These are phyloP conservation scores for Cantharis rufa DNA, from an alignment of 2,888 invertebrate genomes.

Conservation along the genomic window DNA sequence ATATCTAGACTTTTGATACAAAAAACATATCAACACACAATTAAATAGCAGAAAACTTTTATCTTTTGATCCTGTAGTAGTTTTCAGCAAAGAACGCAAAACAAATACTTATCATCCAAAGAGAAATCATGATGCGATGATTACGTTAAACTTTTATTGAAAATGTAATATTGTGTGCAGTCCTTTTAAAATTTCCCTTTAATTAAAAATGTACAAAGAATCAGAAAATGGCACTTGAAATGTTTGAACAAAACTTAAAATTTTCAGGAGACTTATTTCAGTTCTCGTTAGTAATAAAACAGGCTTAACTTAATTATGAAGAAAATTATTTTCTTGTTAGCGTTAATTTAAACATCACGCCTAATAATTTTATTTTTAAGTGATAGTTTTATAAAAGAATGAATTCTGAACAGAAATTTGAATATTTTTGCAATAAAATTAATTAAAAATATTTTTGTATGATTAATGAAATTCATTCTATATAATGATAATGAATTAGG, in stretches of 20 bases:
- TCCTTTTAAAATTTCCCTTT: not conserved
- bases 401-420: not conserved
- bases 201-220: not conserved
- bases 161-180: not conserved
- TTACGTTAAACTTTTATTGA: not conserved
- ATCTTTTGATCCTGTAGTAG: not conserved
- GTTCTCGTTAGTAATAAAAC: not conserved
- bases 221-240: not conserved
- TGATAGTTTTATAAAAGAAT: not conserved
- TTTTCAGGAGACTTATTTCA: not conserved
- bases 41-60: not conserved
- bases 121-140: not conserved
- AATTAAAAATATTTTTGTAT: not conserved
- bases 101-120: not conserved
- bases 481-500: constrained; percentile 25
- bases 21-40: not conserved
- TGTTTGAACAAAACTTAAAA: not conserved
- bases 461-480: not conserved
- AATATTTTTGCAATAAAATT: not conserved
- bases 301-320: not conserved
- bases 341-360: not conserved
- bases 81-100: not conserved
- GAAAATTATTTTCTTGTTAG: not conserved
- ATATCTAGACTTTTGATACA: not conserved
- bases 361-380: not conserved